Conservation (phyloP, 1,140 invertebrate species). For the Polypedilum vanderplanki region DNA sequence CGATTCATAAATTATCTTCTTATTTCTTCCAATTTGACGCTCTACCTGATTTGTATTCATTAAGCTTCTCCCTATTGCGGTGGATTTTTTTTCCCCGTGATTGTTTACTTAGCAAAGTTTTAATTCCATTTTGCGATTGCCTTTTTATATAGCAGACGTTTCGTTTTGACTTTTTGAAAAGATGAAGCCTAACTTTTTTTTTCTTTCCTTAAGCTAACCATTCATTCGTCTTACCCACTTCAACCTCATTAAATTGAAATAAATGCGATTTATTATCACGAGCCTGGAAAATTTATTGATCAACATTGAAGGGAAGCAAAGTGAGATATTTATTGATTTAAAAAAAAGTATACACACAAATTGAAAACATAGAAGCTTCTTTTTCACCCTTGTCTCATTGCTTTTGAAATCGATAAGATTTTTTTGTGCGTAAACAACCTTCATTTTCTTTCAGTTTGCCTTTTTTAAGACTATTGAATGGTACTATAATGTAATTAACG, state of each 20-base stretch:
- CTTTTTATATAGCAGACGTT: too few species aligned
- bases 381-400: too few species aligned
- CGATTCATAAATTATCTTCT: too few species aligned
- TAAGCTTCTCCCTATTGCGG: too few species aligned
- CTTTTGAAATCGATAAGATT: too few species aligned
- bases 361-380: background rate
- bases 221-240: background rate
- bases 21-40: too few species aligned
- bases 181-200: too few species aligned
- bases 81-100: too few species aligned
- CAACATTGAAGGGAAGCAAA: conserved; percentile 8
- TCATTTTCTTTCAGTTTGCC: background rate
- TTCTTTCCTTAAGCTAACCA: background rate
- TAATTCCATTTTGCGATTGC: too few species aligned
- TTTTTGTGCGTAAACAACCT: background rate
- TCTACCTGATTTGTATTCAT: too few species aligned
- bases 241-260: conserved; percentile 18
- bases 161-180: too few species aligned
- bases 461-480: background rate
- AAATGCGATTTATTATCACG: conserved; percentile 18
- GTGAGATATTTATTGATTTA: conserved; percentile 13
- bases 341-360: background rate
- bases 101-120: too few species aligned
- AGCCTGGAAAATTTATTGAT: conserved; percentile 12
- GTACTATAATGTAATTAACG: background rate